A percentile compares a stretch with the other conserved stretches of the same genome.
Evolutionary conservation across 2,888 invertebrate genomes (phyloP).

Genomic region (Chrysolina americana): DNA sequence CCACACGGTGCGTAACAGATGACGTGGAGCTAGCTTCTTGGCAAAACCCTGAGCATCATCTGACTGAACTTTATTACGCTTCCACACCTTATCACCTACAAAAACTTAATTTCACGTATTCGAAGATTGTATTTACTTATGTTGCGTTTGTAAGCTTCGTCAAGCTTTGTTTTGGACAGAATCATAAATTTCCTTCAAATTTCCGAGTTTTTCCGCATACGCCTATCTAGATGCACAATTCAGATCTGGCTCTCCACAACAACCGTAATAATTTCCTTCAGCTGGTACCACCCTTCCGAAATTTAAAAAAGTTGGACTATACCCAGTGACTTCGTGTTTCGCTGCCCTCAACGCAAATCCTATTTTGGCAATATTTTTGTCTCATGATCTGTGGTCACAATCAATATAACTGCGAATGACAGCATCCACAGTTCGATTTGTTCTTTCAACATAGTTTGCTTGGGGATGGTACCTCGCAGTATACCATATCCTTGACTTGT

Average conservation of each 20-base stretch:
- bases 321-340: conserved; percentile 53
- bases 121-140: conserved; percentile 9
- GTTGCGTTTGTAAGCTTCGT: conserved; percentile 21
- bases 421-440: conserved; percentile 57
- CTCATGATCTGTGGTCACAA: conserved; percentile 48
- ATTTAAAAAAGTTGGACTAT: conserved; percentile 51
- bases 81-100: conserved; percentile 28
- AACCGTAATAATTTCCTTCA: conserved; percentile 23
- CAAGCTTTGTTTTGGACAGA: not conserved
- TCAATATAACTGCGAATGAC: conserved; percentile 47
- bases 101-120: conserved; percentile 24
- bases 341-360: conserved; percentile 53
- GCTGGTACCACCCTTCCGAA: conserved; percentile 47
- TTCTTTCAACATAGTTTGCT: conserved; percentile 59
- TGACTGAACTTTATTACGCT: conserved; percentile 18
- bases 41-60: conserved; percentile 11
- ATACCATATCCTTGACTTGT: conserved; percentile 42
- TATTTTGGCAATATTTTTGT: conserved; percentile 53
- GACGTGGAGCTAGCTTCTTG: conserved; percentile 21
- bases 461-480: conserved; percentile 59
- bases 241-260: not conserved
- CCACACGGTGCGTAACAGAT: too few relatives aligned
- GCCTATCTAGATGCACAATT: not conserved
- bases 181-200: conserved; percentile 19
- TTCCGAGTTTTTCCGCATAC: not conserved